Evolutionary conservation across 2,888 invertebrate genomes (phyloP).

Genomic region (Cyclophora punctaria): DNA sequence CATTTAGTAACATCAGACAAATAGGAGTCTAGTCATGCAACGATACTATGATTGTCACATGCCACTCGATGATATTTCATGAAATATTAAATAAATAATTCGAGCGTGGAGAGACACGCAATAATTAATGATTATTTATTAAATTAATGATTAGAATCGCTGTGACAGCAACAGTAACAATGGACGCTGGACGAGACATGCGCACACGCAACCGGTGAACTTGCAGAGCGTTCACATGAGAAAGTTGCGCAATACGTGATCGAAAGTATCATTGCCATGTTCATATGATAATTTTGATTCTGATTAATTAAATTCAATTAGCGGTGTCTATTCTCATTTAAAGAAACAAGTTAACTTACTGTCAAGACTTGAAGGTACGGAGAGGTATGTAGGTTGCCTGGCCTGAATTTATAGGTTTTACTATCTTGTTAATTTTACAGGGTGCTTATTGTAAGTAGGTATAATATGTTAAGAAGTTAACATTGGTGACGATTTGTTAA

Average conservation of each 20-base stretch:
- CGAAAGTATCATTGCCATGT: neutral
- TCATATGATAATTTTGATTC: neutral
- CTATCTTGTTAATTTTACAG: too few species aligned
- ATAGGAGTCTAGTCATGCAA: too few species aligned
- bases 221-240: slow-evolving; percentile 24
- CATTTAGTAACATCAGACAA: too few species aligned
- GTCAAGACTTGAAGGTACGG: too few species aligned
- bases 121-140: neutral
- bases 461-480: too few species aligned
- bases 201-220: slow-evolving; percentile 27
- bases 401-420: too few species aligned
- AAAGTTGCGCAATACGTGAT: slow-evolving; percentile 17
- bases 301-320: too few species aligned
- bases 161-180: neutral
- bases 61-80: neutral
- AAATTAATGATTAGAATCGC: neutral
- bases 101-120: neutral
- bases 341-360: too few species aligned
- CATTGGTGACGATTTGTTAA: too few species aligned
- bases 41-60: neutral
- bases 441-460: too few species aligned
- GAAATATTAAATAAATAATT: neutral
- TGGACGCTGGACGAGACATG: neutral
- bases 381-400: too few species aligned
- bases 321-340: too few species aligned